phyloP scores from a whole-genome alignment of 2,888 invertebrate genomes.

The Trichopria drosophilae region DNA sequence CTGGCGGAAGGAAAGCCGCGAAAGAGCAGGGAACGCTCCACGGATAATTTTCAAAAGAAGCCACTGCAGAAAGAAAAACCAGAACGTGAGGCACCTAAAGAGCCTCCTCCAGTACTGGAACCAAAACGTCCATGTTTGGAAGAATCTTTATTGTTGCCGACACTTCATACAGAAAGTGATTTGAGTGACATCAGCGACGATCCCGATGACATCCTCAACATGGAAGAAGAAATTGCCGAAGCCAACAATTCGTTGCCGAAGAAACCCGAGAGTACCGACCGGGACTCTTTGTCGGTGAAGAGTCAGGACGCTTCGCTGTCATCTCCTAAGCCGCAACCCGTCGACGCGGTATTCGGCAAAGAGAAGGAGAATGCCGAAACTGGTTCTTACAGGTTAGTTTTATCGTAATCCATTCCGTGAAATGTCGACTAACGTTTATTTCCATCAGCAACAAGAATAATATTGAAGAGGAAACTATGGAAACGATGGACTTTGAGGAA shows the following conservation, averaged over 20 bases:
- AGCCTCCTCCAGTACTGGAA: slow-evolving; percentile 40
- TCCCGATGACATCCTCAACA: slow-evolving; percentile 83
- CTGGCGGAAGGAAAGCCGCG: slow-evolving; percentile 53
- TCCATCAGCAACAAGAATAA: slow-evolving; percentile 59
- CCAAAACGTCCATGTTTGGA: slow-evolving; percentile 55
- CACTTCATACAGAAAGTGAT: slow-evolving; percentile 67
- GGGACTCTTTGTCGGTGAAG: slow-evolving; percentile 39
- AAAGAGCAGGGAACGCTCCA: slow-evolving; percentile 52
- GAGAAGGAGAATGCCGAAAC: slow-evolving; percentile 43
- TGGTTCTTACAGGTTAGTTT: slow-evolving; percentile 33
- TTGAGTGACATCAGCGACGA: slow-evolving; percentile 88
- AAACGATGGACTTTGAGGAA: slow-evolving; percentile 83
- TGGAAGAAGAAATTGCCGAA: slow-evolving; percentile 65
- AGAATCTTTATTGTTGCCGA: slow-evolving; percentile 58
- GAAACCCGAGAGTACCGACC: slow-evolving; percentile 30
- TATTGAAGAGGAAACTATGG: slow-evolving; percentile 71
- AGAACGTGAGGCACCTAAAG: slow-evolving; percentile 41
- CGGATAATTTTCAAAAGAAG: slow-evolving; percentile 51
- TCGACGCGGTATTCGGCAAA: slow-evolving; percentile 46
- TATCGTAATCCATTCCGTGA: neutral
- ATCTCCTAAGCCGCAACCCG: slow-evolving; percentile 46
- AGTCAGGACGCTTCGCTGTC: slow-evolving; percentile 48
- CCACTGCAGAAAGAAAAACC: slow-evolving; percentile 50
- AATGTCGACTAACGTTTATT: slow-evolving; percentile 3
- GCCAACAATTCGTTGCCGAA: slow-evolving; percentile 19